Base-by-base conservation (phyloP, 53 echinoderm and acorn worm genomes). In the Holothuria scabra region DNA sequence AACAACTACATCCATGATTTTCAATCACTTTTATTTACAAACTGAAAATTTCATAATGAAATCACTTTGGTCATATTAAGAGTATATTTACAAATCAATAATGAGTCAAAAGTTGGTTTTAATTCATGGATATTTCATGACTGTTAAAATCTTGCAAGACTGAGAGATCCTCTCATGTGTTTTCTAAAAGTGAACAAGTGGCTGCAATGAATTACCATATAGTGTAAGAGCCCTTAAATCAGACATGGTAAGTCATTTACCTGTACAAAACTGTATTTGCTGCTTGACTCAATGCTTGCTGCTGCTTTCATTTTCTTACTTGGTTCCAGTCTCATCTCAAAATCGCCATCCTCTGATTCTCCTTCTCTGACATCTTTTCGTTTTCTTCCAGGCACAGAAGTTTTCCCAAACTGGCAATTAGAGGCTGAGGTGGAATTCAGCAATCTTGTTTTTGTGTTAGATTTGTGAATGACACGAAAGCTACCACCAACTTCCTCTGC, bases 401-500 rank as follows among this genome's bases (percentile, higher is more conserved):
- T 56, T 16, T 46, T 76, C 55, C 12, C 23, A 49, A 52, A 76
- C 28, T 52, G 56, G 26, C 21, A 0, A 28, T 14, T 48, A 25
- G 38, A 24, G 8, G 76, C 0, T 30, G 28, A 23, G 1, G 48
- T 9, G 5, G 76, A 48, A 56, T 56, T 76, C 41, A 24, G 13
- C 0, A 23, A 19, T 12, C 24, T 24, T 24, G 24, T 14, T 1
- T 20, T 24, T 52, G 28, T 76, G 2, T 22, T 34, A 28, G 30
- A 34, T 60, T 80, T 80, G 31, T 56, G 26, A 8, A 93, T 88
- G 26, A 93, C 69, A 26, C 93, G 85, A 37, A 93, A 22, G 41
- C 78, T 81, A 55, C 93, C 93, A 83, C 91, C 91, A 5, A 88
- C 52, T 29, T 74, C 86, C 28, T 86, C 69, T 6, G 93, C 93